A percentile compares a stretch with the other conserved stretches of the same genome.
phyloP scores from a whole-genome alignment of 2,797 vertebrate species.

The Enteromius thamalakanensis region DNA sequence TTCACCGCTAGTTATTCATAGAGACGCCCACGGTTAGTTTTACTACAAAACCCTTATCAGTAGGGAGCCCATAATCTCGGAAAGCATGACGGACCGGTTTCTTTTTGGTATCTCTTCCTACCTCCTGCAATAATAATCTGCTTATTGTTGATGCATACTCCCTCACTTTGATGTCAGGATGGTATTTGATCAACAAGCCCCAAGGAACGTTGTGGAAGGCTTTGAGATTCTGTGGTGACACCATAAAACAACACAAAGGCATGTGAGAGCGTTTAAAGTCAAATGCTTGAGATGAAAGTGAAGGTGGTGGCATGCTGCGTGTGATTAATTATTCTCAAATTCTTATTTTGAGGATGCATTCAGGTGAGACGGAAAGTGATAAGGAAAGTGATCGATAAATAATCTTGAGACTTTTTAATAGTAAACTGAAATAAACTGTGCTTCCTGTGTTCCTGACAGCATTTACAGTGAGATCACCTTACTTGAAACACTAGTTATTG shows the following conservation, averaged over 20 bases:
- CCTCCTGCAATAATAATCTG: slow-evolving; percentile 54
- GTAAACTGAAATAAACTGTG: background rate
- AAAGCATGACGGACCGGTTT: slow-evolving; percentile 50
- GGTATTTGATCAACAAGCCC: slow-evolving; percentile 60
- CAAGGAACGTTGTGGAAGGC: slow-evolving; percentile 49
- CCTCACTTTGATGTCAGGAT: slow-evolving; percentile 42
- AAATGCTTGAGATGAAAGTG: slow-evolving; percentile 12
- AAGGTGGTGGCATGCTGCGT: background rate
- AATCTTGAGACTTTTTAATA: background rate
- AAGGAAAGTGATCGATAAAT: background rate
- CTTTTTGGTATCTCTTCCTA: slow-evolving; percentile 46
- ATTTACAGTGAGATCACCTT: background rate
- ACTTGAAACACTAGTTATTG: background rate
- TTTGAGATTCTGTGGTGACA: slow-evolving; percentile 31
- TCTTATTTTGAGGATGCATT: background rate
- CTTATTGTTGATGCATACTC: slow-evolving; percentile 31
- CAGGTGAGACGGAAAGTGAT: background rate
- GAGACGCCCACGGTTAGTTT: slow-evolving; percentile 6
- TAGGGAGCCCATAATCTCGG: slow-evolving; percentile 9
- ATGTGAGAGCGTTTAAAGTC: background rate
- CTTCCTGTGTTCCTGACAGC: too few species aligned
- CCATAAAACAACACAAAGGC: slow-evolving; percentile 24
- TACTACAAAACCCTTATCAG: slow-evolving; percentile 53
- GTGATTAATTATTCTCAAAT: background rate
- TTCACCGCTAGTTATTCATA: slow-evolving; percentile 48